Conservation (phyloP, 1,140 invertebrate genomes). For the Leptinotarsa lineolata region DNA sequence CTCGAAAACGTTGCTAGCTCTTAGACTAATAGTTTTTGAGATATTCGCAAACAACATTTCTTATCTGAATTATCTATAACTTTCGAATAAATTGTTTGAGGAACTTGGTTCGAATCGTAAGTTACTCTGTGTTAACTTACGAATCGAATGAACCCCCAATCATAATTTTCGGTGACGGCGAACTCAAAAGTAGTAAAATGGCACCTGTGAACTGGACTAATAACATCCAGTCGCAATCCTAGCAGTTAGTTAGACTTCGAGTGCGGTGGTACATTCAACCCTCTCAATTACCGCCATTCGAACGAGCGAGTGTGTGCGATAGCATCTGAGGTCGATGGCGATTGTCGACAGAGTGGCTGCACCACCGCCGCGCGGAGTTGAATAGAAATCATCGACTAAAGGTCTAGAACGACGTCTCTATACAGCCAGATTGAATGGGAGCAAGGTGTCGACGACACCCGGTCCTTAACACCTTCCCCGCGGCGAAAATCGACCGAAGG, state of each 20-base stretch:
- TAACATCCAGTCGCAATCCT: too few relatives aligned
- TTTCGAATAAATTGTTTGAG: too few relatives aligned
- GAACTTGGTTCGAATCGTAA: too few relatives aligned
- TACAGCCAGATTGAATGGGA: background rate
- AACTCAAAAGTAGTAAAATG: too few relatives aligned
- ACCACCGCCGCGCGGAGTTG: background rate
- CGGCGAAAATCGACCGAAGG: background rate
- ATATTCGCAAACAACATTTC: too few relatives aligned
- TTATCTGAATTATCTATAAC: too few relatives aligned
- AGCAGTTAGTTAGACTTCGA: background rate
- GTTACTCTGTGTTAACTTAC: too few relatives aligned
- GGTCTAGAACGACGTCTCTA: background rate
- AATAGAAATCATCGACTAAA: constrained; percentile 8
- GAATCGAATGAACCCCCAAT: too few relatives aligned
- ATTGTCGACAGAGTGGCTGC: background rate
- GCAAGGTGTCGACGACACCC: background rate
- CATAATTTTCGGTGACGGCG: too few relatives aligned
- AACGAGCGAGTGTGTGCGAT: constrained; percentile 5
- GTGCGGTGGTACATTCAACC: constrained; percentile 1
- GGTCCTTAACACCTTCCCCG: constrained; percentile 4
- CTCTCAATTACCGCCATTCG: constrained; percentile 1
- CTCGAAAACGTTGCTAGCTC: too few relatives aligned
- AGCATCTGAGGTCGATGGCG: constrained; percentile 1
- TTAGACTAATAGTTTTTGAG: too few relatives aligned
- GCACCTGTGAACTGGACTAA: too few relatives aligned